phyloP scores from a whole-genome alignment of 2,888 invertebrate genomes.

The Pherbina coryleti region DNA sequence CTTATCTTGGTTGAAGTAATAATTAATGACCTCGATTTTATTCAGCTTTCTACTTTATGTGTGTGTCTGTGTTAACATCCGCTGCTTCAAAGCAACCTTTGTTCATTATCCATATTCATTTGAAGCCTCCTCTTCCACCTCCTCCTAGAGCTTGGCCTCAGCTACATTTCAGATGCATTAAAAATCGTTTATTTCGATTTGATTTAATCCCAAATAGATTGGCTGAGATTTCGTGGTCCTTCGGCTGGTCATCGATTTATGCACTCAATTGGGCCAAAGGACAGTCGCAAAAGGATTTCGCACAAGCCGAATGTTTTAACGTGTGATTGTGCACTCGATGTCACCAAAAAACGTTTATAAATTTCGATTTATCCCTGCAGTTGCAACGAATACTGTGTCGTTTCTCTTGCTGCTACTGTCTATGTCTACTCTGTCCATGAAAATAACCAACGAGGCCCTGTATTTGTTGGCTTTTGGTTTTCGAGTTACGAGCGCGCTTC shows the following conservation, averaged over 20 bases:
- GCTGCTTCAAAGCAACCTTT: neutral
- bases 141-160: neutral
- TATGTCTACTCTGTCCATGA: neutral
- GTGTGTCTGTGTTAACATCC: neutral
- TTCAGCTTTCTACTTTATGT: conserved; percentile 39
- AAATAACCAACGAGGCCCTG: neutral
- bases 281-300: conserved; percentile 8
- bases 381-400: conserved; percentile 38
- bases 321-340: too few species aligned
- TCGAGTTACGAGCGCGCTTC: conserved; percentile 36
- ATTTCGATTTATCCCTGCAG: conserved; percentile 67
- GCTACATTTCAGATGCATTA: conserved; percentile 58
- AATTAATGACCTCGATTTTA: conserved; percentile 69
- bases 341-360: conserved; percentile 62
- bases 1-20: conserved; percentile 68
- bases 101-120: neutral
- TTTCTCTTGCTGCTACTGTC: neutral
- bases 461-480: conserved; percentile 18
- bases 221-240: conserved; percentile 49
- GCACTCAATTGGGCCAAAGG: conserved; percentile 58
- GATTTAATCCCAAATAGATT: conserved; percentile 69
- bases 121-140: neutral
- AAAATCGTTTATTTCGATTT: conserved; percentile 70
- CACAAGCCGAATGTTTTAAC: neutral
- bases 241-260: conserved; percentile 56